Evolutionary conservation across 1,140 invertebrate genomes (phyloP).

Genomic region (Ladona fulva): DNA sequence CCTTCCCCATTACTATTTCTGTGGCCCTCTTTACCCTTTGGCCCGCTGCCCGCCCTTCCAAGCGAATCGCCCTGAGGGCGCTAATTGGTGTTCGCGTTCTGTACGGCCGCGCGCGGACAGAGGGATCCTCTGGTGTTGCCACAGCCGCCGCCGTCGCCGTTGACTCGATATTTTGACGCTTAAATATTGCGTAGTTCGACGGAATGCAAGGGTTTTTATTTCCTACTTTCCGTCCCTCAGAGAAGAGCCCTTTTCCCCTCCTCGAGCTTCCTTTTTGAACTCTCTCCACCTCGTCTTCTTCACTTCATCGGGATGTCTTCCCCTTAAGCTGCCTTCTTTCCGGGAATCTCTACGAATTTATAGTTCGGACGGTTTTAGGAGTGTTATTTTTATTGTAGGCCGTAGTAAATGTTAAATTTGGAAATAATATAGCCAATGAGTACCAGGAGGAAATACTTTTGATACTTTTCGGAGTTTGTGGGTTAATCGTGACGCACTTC

Average conservation of each 20-base stretch:
- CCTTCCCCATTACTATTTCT: background rate
- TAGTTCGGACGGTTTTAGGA: too few relatives aligned
- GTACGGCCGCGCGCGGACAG: background rate
- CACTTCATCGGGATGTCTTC: background rate
- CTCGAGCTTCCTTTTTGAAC: background rate
- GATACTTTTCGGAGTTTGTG: too few relatives aligned
- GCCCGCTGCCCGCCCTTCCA: background rate
- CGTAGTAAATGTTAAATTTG: too few relatives aligned
- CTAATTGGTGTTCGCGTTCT: background rate
- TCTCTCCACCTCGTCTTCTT: background rate
- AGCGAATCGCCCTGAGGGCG: background rate
- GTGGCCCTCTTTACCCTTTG: too few relatives aligned
- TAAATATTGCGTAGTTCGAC: slow-evolving; percentile 6
- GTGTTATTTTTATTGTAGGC: too few relatives aligned
- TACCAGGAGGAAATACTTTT: too few relatives aligned
- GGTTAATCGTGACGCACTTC: too few relatives aligned
- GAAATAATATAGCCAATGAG: too few relatives aligned
- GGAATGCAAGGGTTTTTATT: background rate
- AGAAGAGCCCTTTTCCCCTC: background rate
- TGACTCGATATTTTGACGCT: background rate
- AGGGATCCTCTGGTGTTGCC: background rate
- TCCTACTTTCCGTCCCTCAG: background rate
- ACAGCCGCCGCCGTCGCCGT: background rate
- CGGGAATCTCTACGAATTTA: too few relatives aligned
- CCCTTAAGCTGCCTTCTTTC: background rate